A percentile compares a stretch with the other conserved stretches of the same genome.
Evolutionary conservation across 2,797 vertebrate genomes (phyloP).

Genomic region (Vespertilio murinus): DNA sequence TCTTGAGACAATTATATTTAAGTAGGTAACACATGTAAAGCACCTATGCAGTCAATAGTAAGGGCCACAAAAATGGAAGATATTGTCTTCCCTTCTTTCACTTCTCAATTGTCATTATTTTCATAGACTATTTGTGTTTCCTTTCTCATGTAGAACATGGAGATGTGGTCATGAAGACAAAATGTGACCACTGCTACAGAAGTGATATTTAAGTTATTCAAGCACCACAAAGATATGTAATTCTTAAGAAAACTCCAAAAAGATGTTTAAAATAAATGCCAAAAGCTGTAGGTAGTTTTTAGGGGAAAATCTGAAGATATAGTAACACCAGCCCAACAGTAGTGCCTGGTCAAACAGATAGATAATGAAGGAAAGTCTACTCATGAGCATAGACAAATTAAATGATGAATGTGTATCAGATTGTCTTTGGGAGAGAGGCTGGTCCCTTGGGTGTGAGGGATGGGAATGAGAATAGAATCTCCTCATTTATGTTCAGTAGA

Average conservation of each 20-base stretch:
- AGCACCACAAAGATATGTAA: background rate
- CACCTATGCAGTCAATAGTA: background rate
- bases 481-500: background rate
- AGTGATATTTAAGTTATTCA: background rate
- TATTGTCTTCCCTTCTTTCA: background rate
- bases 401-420: background rate
- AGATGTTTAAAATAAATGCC: constrained; percentile 1
- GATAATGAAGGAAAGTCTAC: background rate
- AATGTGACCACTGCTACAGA: background rate
- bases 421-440: background rate
- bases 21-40: background rate
- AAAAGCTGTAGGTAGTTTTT: background rate
- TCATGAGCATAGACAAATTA: background rate
- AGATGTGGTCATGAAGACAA: background rate
- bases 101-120: background rate
- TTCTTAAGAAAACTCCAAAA: constrained; percentile 7
- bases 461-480: background rate
- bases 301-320: background rate
- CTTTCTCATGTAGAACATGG: background rate
- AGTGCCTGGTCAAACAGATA: background rate
- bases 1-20: background rate
- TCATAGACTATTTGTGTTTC: background rate
- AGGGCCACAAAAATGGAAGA: background rate
- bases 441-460: background rate
- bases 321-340: background rate